Percentiles rank a stretch among this genome's conserved stretches.
Conservation (phyloP, 2,113 vertebrate species). For the Anoplopoma fimbria region DNA sequence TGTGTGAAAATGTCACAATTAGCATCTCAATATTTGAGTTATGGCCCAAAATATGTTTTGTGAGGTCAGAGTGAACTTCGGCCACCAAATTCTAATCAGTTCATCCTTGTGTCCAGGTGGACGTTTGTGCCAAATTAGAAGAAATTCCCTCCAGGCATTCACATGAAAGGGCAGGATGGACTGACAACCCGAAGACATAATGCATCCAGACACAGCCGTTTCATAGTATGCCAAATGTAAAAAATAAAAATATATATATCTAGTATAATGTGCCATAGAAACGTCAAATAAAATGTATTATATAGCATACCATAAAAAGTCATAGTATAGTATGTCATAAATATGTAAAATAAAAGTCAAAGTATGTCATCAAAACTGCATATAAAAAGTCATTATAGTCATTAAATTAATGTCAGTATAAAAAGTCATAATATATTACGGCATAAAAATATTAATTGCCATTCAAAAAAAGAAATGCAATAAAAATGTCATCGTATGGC, state of each 20-base stretch:
- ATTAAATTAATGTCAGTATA: too few species aligned
- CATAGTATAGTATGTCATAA: too few species aligned
- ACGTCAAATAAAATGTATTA: background rate
- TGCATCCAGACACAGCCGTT: background rate
- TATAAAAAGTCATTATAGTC: too few species aligned
- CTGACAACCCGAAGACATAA: too few species aligned
- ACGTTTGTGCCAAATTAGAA: background rate
- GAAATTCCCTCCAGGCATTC: background rate
- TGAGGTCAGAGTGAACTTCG: background rate
- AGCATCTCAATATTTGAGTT: background rate
- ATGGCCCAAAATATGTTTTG: background rate
- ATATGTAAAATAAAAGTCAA: too few species aligned
- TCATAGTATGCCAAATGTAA: background rate
- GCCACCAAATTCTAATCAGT: background rate
- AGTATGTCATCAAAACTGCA: too few species aligned
- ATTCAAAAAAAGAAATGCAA: too few species aligned
- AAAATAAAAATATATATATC: too few species aligned
- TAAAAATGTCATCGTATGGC: too few species aligned
- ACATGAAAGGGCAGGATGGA: too few species aligned
- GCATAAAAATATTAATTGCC: too few species aligned
- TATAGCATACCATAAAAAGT: background rate
- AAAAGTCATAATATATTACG: too few species aligned
- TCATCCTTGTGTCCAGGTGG: background rate
- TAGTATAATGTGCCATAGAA: background rate
- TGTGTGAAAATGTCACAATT: background rate